Evolutionary conservation across 2,888 invertebrate genomes (phyloP).

Genomic region (Syrphus vitripennis): DNA sequence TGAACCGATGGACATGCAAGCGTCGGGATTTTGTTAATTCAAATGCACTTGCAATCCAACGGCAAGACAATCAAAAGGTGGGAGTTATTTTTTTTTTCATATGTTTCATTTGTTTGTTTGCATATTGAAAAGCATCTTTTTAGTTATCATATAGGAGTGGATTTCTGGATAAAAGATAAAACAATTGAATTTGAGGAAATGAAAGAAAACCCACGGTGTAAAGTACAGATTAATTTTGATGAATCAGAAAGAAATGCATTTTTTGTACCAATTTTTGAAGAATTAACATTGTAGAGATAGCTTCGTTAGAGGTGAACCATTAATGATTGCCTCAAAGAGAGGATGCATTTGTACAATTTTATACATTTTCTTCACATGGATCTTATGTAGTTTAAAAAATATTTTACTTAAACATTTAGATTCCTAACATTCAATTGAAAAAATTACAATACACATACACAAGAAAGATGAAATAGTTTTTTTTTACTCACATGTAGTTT

Average conservation of each 20-base stretch:
- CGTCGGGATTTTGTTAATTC: conserved; percentile 54
- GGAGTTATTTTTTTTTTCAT: background rate
- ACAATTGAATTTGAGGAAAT: conserved; percentile 21
- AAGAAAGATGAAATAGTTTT: no score
- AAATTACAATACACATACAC: no score
- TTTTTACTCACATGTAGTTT: no score
- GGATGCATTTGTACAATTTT: no score
- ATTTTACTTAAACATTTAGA: no score
- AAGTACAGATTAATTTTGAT: background rate
- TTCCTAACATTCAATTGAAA: no score
- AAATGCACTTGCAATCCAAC: conserved; percentile 1
- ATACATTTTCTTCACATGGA: no score
- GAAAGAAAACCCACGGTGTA: background rate
- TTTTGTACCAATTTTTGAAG: background rate
- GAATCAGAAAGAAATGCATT: background rate
- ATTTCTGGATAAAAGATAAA: background rate
- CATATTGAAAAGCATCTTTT: conserved; percentile 13
- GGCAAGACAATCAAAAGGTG: background rate
- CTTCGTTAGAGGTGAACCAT: no score
- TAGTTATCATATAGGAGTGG: background rate
- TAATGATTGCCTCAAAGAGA: no score
- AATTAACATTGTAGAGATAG: no score
- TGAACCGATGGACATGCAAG: conserved; percentile 40
- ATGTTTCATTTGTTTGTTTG: background rate
- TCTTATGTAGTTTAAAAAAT: no score